Evolutionary conservation across 2,888 invertebrate species (phyloP), one percentile per base, ranked within the genome.

Genomic region (Zaprionus bogoriensis): DNA sequence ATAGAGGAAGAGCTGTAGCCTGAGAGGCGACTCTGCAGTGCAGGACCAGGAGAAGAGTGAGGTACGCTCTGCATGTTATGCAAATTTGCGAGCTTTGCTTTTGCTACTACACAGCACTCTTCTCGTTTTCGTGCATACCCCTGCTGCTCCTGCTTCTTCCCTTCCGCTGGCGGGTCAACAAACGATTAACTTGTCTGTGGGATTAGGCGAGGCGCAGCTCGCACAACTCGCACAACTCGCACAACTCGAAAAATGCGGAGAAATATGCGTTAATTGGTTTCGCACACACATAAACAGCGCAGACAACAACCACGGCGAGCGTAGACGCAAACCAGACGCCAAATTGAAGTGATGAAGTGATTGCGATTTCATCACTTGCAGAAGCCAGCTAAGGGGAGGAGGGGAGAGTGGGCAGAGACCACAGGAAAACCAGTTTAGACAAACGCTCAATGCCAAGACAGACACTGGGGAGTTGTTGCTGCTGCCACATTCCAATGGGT

Each of bases 181-280:
- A 74, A 80, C 79, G 79, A 80, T 80, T 82, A 82, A 80, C 79
- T 80, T 82, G 79, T 79, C 80, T 80, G 77, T 54, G 79, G 79
- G 79, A 79, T 79, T 79, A 79, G 60, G 41, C 20, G 38, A 44
- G 47, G 44, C 10, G 52, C 51, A 58, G 44, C 45, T 36, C 1
- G 32, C 14, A n/a, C n/a, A n/a, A n/a, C n/a, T n/a, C n/a, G n/a
- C n/a, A n/a, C n/a, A n/a, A n/a, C n/a, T n/a, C n/a, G n/a, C n/a
- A n/a, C n/a, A n/a, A n/a, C n/a, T 46, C 42, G 27, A 64, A 66
- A 51, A 47, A 64, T 54, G 52, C 47, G 10, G 19, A 51, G 51
- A 74, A 76, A 80, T 69, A 77, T 82, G 72, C 77, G 72, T 79
- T 82, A 82, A 82, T 80, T 80, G 83, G 80, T 79, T 74, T 69